These are phyloP conservation scores for Ornithoptera priamus DNA, from an alignment of 2,888 invertebrate species.

Conservation along the genomic window DNA sequence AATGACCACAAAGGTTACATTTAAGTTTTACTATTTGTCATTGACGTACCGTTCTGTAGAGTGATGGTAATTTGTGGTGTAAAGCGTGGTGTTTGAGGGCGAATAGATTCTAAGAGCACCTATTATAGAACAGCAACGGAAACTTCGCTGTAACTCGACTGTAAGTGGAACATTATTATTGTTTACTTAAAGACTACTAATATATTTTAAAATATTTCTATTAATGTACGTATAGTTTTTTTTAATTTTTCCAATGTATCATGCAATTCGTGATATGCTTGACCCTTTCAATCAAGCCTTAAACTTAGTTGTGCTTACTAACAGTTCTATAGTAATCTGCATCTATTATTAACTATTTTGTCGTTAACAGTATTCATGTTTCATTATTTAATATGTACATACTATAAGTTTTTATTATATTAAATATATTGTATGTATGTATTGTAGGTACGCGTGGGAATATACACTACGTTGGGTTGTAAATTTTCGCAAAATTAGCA, in stretches of 20 bases:
- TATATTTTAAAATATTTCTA: background rate
- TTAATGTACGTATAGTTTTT: background rate
- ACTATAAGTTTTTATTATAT: background rate
- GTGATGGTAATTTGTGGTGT: constrained; percentile 55
- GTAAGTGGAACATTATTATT: constrained; percentile 49
- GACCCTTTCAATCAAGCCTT: too few relatives aligned
- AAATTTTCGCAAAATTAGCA: constrained; percentile 17
- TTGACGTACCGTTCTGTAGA: constrained; percentile 41
- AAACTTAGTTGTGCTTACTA: too few relatives aligned
- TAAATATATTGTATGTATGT: background rate
- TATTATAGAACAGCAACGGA: constrained; percentile 37
- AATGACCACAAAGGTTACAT: constrained; percentile 53
- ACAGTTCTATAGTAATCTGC: too few relatives aligned
- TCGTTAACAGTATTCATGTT: too few relatives aligned
- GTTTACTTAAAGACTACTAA: constrained; percentile 3
- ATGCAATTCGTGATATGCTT: too few relatives aligned
- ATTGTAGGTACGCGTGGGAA: constrained; percentile 31
- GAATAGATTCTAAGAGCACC: constrained; percentile 29
- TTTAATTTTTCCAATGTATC: too few relatives aligned
- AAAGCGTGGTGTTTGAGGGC: constrained; percentile 35
- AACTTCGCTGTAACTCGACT: constrained; percentile 37
- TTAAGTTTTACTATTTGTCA: constrained; percentile 55
- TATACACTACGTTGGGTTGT: constrained; percentile 18
- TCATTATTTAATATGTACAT: background rate
- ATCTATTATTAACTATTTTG: too few relatives aligned